Evolutionary conservation across 2,113 vertebrate genomes (phyloP).

Genomic region (Ceyx cyanopectus): DNA sequence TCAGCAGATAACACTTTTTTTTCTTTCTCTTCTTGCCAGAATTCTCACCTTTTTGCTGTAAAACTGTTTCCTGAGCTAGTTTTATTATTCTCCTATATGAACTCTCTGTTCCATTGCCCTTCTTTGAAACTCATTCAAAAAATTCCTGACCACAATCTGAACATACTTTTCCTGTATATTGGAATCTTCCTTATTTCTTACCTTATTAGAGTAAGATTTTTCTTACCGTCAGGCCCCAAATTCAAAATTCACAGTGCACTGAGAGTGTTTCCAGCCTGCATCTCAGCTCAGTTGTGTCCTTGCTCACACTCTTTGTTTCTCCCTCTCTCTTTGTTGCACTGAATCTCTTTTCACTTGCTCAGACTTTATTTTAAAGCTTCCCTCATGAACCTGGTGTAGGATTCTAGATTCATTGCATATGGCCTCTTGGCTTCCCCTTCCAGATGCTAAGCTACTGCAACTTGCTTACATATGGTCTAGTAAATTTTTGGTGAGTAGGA

Average conservation of each 20-base stretch:
- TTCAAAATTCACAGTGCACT: background rate
- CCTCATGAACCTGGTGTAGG: background rate
- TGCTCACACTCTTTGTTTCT: background rate
- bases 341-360: background rate
- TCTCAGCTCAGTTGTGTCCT: background rate
- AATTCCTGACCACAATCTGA: background rate
- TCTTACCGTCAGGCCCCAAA: background rate
- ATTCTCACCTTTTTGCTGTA: background rate
- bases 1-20: background rate
- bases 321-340: background rate
- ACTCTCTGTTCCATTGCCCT: background rate
- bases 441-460: conserved; percentile 7
- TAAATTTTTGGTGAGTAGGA: conserved; percentile 21
- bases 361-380: conserved; percentile 1
- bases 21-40: background rate
- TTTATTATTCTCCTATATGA: background rate
- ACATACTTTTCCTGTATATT: background rate
- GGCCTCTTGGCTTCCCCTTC: background rate
- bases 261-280: background rate
- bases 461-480: background rate
- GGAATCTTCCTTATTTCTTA: background rate
- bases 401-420: background rate
- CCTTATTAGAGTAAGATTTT: background rate
- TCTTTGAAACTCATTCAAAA: background rate
- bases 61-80: background rate